Evolutionary conservation across 2,113 vertebrate genomes (phyloP).

Genomic region (Verasper variegatus): DNA sequence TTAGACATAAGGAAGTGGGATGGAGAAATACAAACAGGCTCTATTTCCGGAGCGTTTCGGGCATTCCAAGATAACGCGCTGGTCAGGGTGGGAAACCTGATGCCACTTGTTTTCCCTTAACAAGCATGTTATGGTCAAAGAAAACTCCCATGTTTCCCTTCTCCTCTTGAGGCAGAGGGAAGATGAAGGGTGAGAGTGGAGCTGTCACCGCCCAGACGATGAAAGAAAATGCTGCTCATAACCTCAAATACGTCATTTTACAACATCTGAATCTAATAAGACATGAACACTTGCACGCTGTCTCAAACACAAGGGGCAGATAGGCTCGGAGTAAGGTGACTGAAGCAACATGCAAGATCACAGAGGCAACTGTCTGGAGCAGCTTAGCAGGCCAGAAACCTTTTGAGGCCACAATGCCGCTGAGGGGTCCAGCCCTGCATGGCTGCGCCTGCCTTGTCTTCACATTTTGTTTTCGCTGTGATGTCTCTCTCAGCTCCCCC

Average conservation of each 20-base stretch:
- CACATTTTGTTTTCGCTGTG: slow-evolving; percentile 35
- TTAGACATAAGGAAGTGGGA: slow-evolving; percentile 72
- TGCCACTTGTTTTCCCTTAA: slow-evolving; percentile 66
- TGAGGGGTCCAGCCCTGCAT: slow-evolving; percentile 26
- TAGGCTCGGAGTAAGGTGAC: slow-evolving; percentile 14
- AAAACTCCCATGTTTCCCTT: slow-evolving; percentile 31
- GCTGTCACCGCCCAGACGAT: slow-evolving; percentile 64
- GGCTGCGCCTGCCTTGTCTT: slow-evolving; percentile 30
- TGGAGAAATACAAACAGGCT: slow-evolving; percentile 68
- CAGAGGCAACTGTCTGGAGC: slow-evolving; percentile 18
- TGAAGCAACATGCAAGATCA: slow-evolving; percentile 34
- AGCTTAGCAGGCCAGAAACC: slow-evolving; percentile 26
- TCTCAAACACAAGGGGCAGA: slow-evolving; percentile 15
- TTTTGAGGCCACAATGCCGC: slow-evolving; percentile 2
- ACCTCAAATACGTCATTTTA: slow-evolving; percentile 55
- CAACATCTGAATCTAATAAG: slow-evolving; percentile 72
- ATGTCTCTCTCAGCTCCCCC: slow-evolving; percentile 68
- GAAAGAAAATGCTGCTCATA: slow-evolving; percentile 59
- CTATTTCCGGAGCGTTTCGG: slow-evolving; percentile 67
- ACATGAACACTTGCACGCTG: slow-evolving; percentile 15
- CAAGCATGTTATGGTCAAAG: slow-evolving; percentile 58
- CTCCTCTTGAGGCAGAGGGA: slow-evolving; percentile 21
- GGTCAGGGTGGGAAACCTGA: slow-evolving; percentile 72
- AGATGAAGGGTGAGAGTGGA: slow-evolving; percentile 39
- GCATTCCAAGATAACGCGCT: slow-evolving; percentile 71